Evolutionary conservation across 2,797 vertebrate genomes (phyloP), one percentile per base, ranked within the genome.

Genomic region (Geotrypetes seraphini): DNA sequence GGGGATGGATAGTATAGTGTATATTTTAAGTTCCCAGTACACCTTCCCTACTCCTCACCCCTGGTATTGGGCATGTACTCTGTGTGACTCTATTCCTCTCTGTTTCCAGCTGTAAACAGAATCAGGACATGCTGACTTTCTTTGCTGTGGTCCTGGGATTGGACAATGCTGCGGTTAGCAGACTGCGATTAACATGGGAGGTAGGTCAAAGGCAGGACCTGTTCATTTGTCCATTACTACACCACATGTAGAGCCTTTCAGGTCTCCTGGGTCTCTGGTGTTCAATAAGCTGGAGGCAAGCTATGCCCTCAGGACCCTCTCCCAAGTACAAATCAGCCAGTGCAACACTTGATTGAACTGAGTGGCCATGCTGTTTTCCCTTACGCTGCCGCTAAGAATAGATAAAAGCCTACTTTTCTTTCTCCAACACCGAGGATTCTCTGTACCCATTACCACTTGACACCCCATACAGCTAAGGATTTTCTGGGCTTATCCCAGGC

Each of bases 111-210:
- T 97, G 92, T 61, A 96, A 94, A 56, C 91, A 96, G 79, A 91
- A 94, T 75, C 92, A 97, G 80, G 89, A 97, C 72, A 79, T 97
- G 65, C 78, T 95, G 50, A 92, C 92, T 1, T 95, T 97, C 77
- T 88, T 92, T 2, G 88, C 93, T 1, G 78, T 97, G 57, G 71
- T 95, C 51, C 84, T 96, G 63, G 93, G 93, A 16, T 60, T 96
- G 63, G 90, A 93, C 57, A 96, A 97, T 21, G 90, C 92, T 0
- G 90, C 92, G 1, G 62, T 97, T 57, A 90, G 85, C 70, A 81
- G 92, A 34, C 79, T 96, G 15, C 68, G 92, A 29, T 89, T 93
- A 75, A 92, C 92, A 68, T 97, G 93, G 93, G 93, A 97, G 91
- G 93, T 97, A 61, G 69, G 46, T 22, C n/a, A n/a, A n/a, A 7